phyloP scores from a whole-genome alignment of 2,888 invertebrate species.

The Acanthosepion lycidas region DNA sequence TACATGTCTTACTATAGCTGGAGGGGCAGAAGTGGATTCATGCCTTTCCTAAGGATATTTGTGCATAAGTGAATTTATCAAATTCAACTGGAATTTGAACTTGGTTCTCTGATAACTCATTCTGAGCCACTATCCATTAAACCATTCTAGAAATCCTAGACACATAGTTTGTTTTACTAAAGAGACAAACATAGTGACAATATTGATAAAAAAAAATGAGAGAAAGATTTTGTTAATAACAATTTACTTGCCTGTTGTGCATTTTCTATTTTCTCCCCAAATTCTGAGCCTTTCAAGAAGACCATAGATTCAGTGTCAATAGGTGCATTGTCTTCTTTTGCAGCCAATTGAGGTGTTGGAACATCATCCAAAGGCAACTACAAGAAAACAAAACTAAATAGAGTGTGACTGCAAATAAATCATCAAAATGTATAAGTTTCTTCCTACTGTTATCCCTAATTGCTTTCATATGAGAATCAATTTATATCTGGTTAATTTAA shows the following conservation, averaged over 20 bases:
- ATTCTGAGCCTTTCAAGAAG: constrained; percentile 53
- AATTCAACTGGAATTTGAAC: no score
- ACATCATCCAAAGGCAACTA: constrained; percentile 71
- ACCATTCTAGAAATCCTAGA: no score
- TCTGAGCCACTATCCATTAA: no score
- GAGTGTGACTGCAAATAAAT: not conserved
- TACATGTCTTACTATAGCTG: no score
- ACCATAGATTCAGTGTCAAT: constrained; percentile 48
- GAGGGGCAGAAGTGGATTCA: no score
- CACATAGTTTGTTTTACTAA: no score
- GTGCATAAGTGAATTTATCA: no score
- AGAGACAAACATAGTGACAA: no score
- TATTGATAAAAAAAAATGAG: no score
- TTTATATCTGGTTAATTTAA: not conserved
- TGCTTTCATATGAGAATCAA: not conserved
- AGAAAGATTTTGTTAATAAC: not conserved
- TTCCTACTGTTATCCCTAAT: not conserved
- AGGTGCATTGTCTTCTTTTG: constrained; percentile 47
- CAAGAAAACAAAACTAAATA: constrained; percentile 46
- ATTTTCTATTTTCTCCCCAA: constrained; percentile 72
- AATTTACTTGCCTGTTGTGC: constrained; percentile 72
- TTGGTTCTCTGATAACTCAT: no score
- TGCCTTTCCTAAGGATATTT: no score
- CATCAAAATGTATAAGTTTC: not conserved
- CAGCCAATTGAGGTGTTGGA: constrained; percentile 52